phyloP scores from a whole-genome alignment of 2,797 vertebrate genomes.

The Echiichthys vipera region DNA sequence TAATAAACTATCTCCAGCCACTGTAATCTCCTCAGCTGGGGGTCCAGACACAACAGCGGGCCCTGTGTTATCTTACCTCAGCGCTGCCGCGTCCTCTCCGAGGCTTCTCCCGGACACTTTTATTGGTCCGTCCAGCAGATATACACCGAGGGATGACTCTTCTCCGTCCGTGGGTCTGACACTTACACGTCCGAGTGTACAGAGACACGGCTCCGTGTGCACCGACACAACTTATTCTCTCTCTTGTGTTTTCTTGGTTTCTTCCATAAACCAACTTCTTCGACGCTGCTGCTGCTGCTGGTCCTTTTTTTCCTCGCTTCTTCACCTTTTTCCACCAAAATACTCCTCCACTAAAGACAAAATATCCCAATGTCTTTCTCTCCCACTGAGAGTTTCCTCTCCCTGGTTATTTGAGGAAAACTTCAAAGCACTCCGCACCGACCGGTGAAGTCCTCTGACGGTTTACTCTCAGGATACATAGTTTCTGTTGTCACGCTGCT shows the following conservation, averaged over 20 bases:
- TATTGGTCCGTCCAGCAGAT: neutral
- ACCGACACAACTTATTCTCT: neutral
- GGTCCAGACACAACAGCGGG: constrained; percentile 14
- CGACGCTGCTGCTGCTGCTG: constrained; percentile 30
- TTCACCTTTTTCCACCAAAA: constrained; percentile 10
- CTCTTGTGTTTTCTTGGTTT: neutral
- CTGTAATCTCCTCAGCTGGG: neutral
- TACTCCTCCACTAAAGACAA: constrained; percentile 16
- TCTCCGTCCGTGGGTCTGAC: neutral
- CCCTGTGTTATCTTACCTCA: constrained; percentile 57
- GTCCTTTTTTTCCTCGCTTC: constrained; percentile 20
- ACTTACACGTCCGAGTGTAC: neutral
- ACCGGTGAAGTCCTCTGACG: neutral
- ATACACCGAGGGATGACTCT: constrained; percentile 8
- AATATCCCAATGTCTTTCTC: constrained; percentile 27
- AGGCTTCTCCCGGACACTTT: constrained; percentile 24
- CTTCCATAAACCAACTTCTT: constrained; percentile 29
- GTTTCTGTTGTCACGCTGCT: constrained; percentile 59
- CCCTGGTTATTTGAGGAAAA: neutral
- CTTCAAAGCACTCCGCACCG: neutral
- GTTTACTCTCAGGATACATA: constrained; percentile 16
- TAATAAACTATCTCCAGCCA: constrained; percentile 5
- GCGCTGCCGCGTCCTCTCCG: constrained; percentile 11
- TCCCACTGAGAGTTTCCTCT: neutral
- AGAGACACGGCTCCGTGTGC: neutral